Percentiles rank a stretch among this genome's conserved stretches.
Evolutionary conservation across 2,888 invertebrate species (phyloP).

Genomic region (Tenthredo scrophulariae): DNA sequence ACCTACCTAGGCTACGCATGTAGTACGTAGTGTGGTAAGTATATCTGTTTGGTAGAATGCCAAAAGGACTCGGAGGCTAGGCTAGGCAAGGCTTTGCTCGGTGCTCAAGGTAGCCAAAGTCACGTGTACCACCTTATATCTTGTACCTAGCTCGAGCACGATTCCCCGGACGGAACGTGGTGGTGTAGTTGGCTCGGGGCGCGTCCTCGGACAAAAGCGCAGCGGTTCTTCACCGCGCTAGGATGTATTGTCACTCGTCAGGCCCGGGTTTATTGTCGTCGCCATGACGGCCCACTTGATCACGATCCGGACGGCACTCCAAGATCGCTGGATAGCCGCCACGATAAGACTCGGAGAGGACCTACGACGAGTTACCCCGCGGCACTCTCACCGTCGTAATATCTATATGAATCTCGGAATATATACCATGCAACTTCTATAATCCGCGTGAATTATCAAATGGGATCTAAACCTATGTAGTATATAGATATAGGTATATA

Average conservation of each 20-base stretch:
- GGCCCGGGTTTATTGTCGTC: slow-evolving; percentile 75
- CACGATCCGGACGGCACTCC: slow-evolving; percentile 77
- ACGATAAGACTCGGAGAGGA: slow-evolving; percentile 34
- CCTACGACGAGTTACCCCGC: neutral
- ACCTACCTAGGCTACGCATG: too few species aligned
- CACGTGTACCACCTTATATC: neutral
- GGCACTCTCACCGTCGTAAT: neutral
- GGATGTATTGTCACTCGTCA: slow-evolving; percentile 74
- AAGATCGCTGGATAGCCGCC: slow-evolving; percentile 57
- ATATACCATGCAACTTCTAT: neutral
- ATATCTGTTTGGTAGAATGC: slow-evolving; percentile 11
- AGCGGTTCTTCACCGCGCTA: slow-evolving; percentile 65
- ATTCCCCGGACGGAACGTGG: neutral
- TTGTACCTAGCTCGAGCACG: slow-evolving; percentile 9
- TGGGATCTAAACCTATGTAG: too few species aligned
- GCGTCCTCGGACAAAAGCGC: slow-evolving; percentile 76
- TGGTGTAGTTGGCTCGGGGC: slow-evolving; percentile 52
- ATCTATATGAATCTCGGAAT: neutral
- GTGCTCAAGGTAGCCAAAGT: neutral
- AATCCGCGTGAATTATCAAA: neutral
- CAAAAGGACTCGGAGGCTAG: neutral
- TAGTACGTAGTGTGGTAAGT: neutral
- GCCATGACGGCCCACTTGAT: slow-evolving; percentile 78
- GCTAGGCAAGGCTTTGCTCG: neutral
- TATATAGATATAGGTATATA: too few species aligned